Base-by-base conservation (phyloP, 37 sponge, comb jelly and placozoan genomes). In the Theonella swinhoei region DNA sequence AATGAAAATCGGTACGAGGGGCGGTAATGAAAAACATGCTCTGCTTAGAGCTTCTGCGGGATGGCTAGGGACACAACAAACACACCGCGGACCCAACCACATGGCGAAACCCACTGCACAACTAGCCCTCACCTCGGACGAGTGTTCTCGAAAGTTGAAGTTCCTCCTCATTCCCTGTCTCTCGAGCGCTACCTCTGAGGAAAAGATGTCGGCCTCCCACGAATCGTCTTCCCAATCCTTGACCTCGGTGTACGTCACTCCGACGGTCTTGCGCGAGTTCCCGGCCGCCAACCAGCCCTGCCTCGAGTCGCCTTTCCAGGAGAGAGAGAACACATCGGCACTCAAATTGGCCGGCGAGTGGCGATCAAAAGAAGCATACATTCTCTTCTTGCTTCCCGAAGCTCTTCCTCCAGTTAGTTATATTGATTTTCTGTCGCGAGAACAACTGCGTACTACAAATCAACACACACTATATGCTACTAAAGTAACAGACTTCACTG, bases 81-180 rank as follows among this genome's bases (percentile, higher is more conserved):
- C n/a, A n/a, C n/a, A n/a, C n/a, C n/a, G n/a, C n/a, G n/a, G n/a
- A n/a, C n/a, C n/a, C n/a, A n/a, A n/a, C n/a, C n/a, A n/a, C n/a
- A n/a, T n/a, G n/a, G n/a, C n/a, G n/a, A n/a, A n/a, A n/a, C n/a
- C n/a, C n/a, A n/a, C n/a, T n/a, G n/a, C n/a, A n/a, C n/a, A n/a
- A n/a, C n/a, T n/a, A n/a, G n/a, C n/a, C 62, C 94, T 68, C 54
- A 96, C 96, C 81, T 96, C 90, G 31, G 87, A 67, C n/a, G 94
- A 42, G 63, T 96, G 96, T 34, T 96, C 96, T 47, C 94, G 77
- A 62, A 96, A 93, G 60, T 96, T 96, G 89, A 96, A 96, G 78
- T 94, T 94, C 34, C 86, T 85, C 69, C 93, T 80, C 86, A 88
- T 81, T 31, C 68, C 85, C 32, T 93, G 93, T 5, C 62, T 60